A percentile compares a stretch with the other conserved stretches of the same genome.
Conservation (phyloP, 2,888 invertebrate species). For the Stegophylla sp. region DNA sequence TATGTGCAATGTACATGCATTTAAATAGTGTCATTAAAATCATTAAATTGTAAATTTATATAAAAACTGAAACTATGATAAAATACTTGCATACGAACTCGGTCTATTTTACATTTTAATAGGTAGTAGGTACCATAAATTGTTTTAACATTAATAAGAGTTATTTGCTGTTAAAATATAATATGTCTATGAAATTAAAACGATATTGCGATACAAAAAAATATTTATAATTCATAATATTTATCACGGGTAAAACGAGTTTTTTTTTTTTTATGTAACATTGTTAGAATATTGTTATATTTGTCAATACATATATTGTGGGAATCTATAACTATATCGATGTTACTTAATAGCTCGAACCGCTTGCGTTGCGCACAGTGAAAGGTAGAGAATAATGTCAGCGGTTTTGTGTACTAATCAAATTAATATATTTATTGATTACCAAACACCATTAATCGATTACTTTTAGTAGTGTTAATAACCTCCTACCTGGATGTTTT, state of each 20-base stretch:
- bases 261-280: constrained; percentile 44
- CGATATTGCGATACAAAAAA: not conserved
- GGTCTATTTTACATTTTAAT: too few relatives aligned
- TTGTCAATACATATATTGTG: constrained; percentile 6
- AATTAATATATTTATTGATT: not conserved
- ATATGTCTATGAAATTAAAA: constrained; percentile 1
- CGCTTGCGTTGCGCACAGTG: not conserved
- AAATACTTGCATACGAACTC: too few relatives aligned
- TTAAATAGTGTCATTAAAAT: too few relatives aligned
- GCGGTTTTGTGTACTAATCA: not conserved
- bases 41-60: too few relatives aligned
- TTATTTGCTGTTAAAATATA: too few relatives aligned
- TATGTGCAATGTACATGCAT: too few relatives aligned
- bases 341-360: constrained; percentile 13
- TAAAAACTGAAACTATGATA: too few relatives aligned
- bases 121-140: too few relatives aligned
- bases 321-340: not conserved
- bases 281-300: constrained; percentile 1
- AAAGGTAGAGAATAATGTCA: not conserved
- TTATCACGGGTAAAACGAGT: too few relatives aligned
- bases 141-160: too few relatives aligned
- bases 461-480: not conserved
- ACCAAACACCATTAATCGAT: not conserved
- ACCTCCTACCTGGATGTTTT: not conserved
- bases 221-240: not conserved